Conservation (phyloP, 2,113 vertebrate species). For the Microcebus griseorufus region DNA sequence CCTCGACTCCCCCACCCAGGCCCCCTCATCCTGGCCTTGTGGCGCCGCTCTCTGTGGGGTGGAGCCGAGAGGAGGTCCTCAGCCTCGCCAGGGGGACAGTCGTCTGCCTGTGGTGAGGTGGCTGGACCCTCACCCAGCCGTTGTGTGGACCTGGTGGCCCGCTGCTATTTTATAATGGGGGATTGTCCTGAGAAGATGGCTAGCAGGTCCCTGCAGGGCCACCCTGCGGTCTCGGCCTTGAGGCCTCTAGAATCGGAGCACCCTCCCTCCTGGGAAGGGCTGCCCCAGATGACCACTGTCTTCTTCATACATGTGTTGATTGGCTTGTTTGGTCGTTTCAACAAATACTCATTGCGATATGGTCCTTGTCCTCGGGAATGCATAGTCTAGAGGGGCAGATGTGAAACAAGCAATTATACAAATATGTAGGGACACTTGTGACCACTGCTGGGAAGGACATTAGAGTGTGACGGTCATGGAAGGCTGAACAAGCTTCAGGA, state of each 20-base stretch:
- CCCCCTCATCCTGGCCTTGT: background rate
- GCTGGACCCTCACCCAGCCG: fast-evolving
- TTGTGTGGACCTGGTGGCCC: background rate
- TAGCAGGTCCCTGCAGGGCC: background rate
- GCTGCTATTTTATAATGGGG: background rate
- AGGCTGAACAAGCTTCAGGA: background rate
- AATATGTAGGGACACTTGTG: background rate
- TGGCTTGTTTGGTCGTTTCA: background rate
- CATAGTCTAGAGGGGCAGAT: background rate
- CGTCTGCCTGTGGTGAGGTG: background rate
- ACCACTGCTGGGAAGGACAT: background rate
- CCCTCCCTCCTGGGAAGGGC: background rate
- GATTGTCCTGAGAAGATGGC: background rate
- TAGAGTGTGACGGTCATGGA: background rate
- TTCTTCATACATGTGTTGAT: background rate
- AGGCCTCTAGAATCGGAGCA: background rate
- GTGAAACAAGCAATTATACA: background rate
- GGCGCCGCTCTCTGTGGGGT: background rate
- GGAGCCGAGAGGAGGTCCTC: too few relatives aligned
- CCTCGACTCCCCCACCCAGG: background rate
- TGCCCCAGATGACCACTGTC: background rate
- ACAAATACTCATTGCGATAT: background rate
- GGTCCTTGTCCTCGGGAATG: background rate
- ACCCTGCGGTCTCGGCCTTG: background rate
- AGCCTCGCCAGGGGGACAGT: fast-evolving